A percentile compares a stretch with the other conserved stretches of the same genome.
Conservation (phyloP, 2,797 vertebrate genomes). For the Podarcis siculus region DNA sequence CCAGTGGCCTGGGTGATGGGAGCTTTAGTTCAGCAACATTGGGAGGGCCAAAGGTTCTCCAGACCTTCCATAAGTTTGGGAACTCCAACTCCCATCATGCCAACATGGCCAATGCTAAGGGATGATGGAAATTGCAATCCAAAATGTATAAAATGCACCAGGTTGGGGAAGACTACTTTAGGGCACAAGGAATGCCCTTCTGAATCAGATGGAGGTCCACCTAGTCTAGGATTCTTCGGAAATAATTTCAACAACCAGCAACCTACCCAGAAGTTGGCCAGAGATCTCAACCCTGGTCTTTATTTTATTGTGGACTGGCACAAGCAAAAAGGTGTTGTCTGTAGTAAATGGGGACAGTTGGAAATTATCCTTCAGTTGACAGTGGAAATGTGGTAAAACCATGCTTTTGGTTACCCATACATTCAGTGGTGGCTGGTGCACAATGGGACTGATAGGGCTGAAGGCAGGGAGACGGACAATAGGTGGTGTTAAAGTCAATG, state of each 20-base stretch:
- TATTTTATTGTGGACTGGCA: background rate
- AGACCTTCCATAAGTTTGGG: too few relatives aligned
- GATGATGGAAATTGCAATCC: background rate
- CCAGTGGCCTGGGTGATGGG: too few relatives aligned
- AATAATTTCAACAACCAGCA: background rate
- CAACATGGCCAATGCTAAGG: too few relatives aligned
- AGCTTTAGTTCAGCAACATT: too few relatives aligned
- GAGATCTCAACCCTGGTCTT: background rate
- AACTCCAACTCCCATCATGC: too few relatives aligned
- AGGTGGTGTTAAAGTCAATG: too few relatives aligned
- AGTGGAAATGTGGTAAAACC: background rate
- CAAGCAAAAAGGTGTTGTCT: background rate
- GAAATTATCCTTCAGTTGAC: background rate
- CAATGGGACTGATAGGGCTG: too few relatives aligned
- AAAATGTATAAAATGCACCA: background rate
- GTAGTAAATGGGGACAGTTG: background rate
- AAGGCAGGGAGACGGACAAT: too few relatives aligned
- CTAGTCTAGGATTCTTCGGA: background rate
- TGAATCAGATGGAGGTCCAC: background rate
- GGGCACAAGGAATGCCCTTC: background rate
- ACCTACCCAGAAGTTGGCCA: background rate
- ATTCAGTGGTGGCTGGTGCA: too few relatives aligned
- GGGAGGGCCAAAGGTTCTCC: too few relatives aligned
- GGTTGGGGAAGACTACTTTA: background rate
- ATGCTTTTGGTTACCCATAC: background rate